A percentile compares a stretch with the other conserved stretches of the same genome.
Conservation (phyloP, 2,797 vertebrate species). For the Hippopotamyrus pictus region DNA sequence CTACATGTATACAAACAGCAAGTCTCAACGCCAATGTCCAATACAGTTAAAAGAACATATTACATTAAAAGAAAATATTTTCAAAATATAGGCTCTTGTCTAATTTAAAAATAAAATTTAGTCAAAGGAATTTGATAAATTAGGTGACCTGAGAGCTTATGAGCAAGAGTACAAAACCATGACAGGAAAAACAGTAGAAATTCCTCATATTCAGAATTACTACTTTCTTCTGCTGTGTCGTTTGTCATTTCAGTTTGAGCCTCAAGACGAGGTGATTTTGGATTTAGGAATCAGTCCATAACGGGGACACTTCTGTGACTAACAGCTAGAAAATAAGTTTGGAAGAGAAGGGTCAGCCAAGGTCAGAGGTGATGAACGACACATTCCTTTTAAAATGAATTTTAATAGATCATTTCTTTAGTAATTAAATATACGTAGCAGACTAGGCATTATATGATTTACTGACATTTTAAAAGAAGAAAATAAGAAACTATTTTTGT, state of each 20-base stretch:
- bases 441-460: not conserved
- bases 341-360: not conserved
- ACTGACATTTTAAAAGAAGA: not conserved
- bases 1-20: not conserved
- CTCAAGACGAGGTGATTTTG: not conserved
- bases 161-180: not conserved
- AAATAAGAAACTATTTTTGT: not conserved
- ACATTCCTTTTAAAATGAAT: not conserved
- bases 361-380: not conserved
- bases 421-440: not conserved
- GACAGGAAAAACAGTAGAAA: not conserved
- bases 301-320: not conserved
- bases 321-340: not conserved
- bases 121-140: not conserved
- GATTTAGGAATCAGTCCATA: not conserved
- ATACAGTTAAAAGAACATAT: not conserved
- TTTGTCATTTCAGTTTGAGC: not conserved
- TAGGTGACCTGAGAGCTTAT: not conserved
- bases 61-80: not conserved
- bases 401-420: not conserved
- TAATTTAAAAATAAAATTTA: not conserved
- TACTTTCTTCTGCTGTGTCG: not conserved
- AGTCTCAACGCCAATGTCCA: not conserved
- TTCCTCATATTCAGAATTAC: not conserved
- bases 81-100: not conserved